Conservation (phyloP, 2,888 invertebrate species). For the Deroplatys truncata region DNA sequence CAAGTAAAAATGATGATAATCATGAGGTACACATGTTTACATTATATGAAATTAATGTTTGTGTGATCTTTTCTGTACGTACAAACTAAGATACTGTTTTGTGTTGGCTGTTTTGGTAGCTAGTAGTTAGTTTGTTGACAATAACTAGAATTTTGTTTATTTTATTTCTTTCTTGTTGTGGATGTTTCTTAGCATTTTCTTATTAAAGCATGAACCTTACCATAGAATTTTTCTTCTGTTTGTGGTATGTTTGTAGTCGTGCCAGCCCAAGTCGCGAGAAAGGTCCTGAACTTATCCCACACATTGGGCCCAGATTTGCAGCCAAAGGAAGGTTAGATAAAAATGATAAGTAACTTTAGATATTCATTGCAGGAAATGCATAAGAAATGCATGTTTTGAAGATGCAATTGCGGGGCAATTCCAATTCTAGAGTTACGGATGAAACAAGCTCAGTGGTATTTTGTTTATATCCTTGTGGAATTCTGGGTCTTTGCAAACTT, state of each 20-base stretch:
- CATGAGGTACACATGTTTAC: background rate
- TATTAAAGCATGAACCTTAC: background rate
- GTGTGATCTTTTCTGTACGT: background rate
- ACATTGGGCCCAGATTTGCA: conserved; percentile 87
- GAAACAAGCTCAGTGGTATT: no score
- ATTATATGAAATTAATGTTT: background rate
- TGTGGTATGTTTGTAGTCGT: conserved; percentile 61
- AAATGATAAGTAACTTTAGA: background rate
- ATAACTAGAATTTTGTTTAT: background rate
- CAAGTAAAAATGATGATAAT: background rate
- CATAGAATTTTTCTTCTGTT: conserved; percentile 9
- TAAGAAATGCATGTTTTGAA: background rate
- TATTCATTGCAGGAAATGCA: background rate
- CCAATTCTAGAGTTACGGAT: no score
- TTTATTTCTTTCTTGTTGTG: background rate
- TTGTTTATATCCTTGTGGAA: no score
- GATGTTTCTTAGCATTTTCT: background rate
- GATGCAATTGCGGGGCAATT: no score
- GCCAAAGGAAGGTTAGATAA: conserved; percentile 71
- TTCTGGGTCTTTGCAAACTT: no score
- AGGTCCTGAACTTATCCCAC: conserved; percentile 78
- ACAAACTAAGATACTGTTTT: background rate
- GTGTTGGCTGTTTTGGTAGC: background rate
- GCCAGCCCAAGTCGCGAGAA: conserved; percentile 79
- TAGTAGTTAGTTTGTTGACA: background rate